phyloP scores from a whole-genome alignment of 92 coral and sea anemone genomes.

The Epizoanthus scotinus region DNA sequence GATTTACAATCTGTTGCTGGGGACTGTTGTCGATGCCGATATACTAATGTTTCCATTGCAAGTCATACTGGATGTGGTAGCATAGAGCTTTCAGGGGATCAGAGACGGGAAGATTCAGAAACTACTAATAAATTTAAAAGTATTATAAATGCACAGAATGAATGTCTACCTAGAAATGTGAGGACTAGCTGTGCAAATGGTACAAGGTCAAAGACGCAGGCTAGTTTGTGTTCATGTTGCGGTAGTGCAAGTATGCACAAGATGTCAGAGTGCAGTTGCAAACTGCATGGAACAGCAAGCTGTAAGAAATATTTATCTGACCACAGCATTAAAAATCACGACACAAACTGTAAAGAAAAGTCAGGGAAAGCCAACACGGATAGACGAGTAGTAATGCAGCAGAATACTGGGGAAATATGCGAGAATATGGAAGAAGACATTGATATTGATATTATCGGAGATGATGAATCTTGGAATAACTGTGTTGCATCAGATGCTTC shows the following conservation, averaged over 20 bases:
- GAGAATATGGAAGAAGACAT: not conserved
- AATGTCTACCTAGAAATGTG: not conserved
- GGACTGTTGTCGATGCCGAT: not conserved
- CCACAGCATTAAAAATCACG: not conserved
- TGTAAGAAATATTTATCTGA: not conserved
- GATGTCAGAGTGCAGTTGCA: not conserved
- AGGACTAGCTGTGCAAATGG: not conserved
- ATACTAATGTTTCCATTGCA: not conserved
- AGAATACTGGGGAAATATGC: not conserved
- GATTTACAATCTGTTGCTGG: not conserved
- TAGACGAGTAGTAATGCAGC: not conserved
- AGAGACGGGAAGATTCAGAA: not conserved
- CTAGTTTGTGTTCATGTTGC: not conserved
- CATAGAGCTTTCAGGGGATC: not conserved
- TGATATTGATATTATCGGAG: conserved; percentile 21
- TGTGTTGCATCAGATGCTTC: not conserved
- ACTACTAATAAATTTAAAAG: not conserved
- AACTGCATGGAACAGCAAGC: conserved; percentile 1
- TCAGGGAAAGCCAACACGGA: not conserved
- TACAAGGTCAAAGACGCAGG: not conserved
- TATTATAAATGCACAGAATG: not conserved
- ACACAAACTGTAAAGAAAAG: not conserved
- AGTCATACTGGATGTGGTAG: not conserved
- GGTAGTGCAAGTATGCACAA: not conserved
- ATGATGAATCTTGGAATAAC: not conserved